These are phyloP conservation scores for Chymomyza amoena DNA, from an alignment of 2,888 invertebrate species.

Conservation along the genomic window DNA sequence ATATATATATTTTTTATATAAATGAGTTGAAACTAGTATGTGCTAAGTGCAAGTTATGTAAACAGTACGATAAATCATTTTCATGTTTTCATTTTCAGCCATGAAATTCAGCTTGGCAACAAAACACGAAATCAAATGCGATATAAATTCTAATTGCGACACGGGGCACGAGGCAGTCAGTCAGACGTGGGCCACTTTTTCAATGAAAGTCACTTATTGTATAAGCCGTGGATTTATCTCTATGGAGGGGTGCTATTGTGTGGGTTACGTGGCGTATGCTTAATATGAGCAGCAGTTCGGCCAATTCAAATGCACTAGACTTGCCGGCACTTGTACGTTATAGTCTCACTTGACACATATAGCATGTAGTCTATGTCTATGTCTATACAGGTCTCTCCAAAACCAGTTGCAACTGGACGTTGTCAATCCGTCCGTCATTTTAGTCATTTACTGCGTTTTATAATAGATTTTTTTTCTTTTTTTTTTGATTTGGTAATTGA, in stretches of 20 bases:
- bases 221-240: neutral
- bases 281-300: slow-evolving; percentile 37
- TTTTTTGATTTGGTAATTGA: slow-evolving; percentile 36
- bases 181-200: slow-evolving; percentile 8
- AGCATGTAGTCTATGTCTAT: neutral
- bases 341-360: slow-evolving; percentile 52
- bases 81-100: slow-evolving; percentile 13
- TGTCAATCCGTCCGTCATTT: slow-evolving; percentile 39
- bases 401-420: slow-evolving; percentile 45
- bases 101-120: slow-evolving; percentile 36
- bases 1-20: no score
- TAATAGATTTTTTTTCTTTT: slow-evolving; percentile 27
- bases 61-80: slow-evolving; percentile 14
- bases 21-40: neutral
- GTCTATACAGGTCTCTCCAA: slow-evolving; percentile 29
- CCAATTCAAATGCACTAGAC: slow-evolving; percentile 30
- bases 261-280: slow-evolving; percentile 45
- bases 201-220: slow-evolving; percentile 21
- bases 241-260: neutral
- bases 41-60: slow-evolving; percentile 31
- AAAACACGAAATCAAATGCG: slow-evolving; percentile 35
- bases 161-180: slow-evolving; percentile 40
- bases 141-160: slow-evolving; percentile 65
- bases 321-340: slow-evolving; percentile 32
- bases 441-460: slow-evolving; percentile 14